A percentile compares a stretch with the other conserved stretches of the same genome.
These are phyloP conservation scores for Halichoeres trimaculatus DNA, from an alignment of 2,113 vertebrate genomes.

Conservation along the genomic window DNA sequence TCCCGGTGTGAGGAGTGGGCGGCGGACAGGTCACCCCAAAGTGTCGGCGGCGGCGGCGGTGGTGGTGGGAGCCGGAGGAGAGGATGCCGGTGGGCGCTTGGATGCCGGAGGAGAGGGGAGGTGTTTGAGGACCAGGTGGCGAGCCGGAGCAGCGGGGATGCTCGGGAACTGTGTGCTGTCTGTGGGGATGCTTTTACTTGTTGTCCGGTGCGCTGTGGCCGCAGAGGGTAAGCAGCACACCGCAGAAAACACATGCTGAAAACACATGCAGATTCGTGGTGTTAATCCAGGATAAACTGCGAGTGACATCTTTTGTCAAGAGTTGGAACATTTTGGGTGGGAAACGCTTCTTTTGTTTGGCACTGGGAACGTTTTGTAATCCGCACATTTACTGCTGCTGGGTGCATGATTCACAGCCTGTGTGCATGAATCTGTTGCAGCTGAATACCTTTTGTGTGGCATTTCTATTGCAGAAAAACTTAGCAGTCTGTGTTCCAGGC, in stretches of 20 bases:
- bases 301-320: slow-evolving; percentile 5
- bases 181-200: slow-evolving; percentile 72
- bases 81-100: slow-evolving; percentile 51
- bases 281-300: not conserved
- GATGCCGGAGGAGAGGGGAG: slow-evolving; percentile 63
- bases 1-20: slow-evolving; percentile 78
- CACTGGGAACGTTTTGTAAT: slow-evolving; percentile 47
- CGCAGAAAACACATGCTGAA: slow-evolving; percentile 15
- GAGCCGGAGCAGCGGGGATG: slow-evolving; percentile 69
- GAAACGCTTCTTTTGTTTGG: slow-evolving; percentile 47
- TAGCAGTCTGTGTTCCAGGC: not conserved
- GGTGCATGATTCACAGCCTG: slow-evolving; percentile 39
- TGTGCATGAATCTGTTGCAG: slow-evolving; percentile 19
- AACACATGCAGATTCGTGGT: slow-evolving; percentile 28
- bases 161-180: slow-evolving; percentile 68
- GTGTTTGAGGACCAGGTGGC: slow-evolving; percentile 63
- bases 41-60: slow-evolving; percentile 44
- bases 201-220: slow-evolving; percentile 76
- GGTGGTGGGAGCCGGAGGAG: slow-evolving; percentile 54
- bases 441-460: slow-evolving; percentile 15
- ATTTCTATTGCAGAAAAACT: slow-evolving; percentile 7
- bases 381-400: slow-evolving; percentile 38
- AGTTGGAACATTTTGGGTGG: slow-evolving; percentile 4
- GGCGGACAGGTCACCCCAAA: slow-evolving; percentile 57
- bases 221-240: slow-evolving; percentile 80